Conservation (phyloP, 1,140 invertebrate species). For the Steinernema khuongi region DNA sequence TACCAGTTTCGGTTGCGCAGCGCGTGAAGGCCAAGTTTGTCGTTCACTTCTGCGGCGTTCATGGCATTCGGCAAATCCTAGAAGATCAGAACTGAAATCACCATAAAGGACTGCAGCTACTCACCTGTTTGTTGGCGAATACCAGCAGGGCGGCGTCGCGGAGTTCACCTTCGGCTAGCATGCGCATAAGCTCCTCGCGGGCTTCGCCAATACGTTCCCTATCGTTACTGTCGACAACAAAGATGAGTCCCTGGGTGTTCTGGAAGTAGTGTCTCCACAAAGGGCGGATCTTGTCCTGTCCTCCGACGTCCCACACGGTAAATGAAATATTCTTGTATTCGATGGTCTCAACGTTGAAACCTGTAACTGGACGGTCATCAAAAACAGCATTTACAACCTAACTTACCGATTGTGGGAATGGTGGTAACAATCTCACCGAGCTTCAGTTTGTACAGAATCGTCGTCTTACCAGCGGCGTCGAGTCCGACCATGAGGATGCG, state of each 20-base stretch:
- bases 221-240: slow-evolving; percentile 95
- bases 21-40: slow-evolving; percentile 84
- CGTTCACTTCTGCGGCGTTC: slow-evolving; percentile 89
- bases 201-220: slow-evolving; percentile 87
- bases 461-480: slow-evolving; percentile 94
- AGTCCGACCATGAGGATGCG: slow-evolving; percentile 95
- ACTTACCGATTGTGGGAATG: slow-evolving; percentile 85
- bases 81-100: slow-evolving; percentile 33
- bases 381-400: background rate
- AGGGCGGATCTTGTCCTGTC: slow-evolving; percentile 65
- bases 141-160: slow-evolving; percentile 91
- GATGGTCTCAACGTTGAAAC: slow-evolving; percentile 66
- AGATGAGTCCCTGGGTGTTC: slow-evolving; percentile 94
- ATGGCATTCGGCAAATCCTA: slow-evolving; percentile 92
- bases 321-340: slow-evolving; percentile 60
- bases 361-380: slow-evolving; percentile 55
- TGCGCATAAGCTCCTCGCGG: slow-evolving; percentile 85
- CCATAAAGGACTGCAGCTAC: background rate
- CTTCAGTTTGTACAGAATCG: slow-evolving; percentile 94
- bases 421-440: slow-evolving; percentile 94
- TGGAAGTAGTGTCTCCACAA: slow-evolving; percentile 96
- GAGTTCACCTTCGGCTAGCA: slow-evolving; percentile 91
- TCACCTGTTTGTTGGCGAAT: slow-evolving; percentile 94
- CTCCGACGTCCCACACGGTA: slow-evolving; percentile 70
- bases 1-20: slow-evolving; percentile 85